Evolutionary conservation across 2,113 vertebrate species (phyloP), one percentile per base, ranked within the genome.

Genomic region (Psittacus erithacus): DNA sequence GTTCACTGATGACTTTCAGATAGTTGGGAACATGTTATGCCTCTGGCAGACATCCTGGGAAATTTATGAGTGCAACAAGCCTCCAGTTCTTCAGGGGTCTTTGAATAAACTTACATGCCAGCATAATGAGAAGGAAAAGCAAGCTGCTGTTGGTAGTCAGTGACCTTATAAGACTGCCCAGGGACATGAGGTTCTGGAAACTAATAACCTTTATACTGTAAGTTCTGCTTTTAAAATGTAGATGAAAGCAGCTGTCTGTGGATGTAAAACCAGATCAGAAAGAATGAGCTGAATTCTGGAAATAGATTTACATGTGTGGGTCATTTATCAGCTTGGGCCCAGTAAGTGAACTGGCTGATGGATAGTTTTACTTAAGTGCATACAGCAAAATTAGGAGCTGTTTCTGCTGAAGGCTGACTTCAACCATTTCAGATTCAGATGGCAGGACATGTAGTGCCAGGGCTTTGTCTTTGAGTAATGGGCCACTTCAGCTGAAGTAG

Each of bases 51-150:
- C 12, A 74, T 68, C 27, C 83, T 86, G 73, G 69, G 55, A 82
- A 88, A 95, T 89, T 91, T 82, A 92, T 60, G 68, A 94, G 18
- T 75, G 55, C 55, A 88, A 81, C 64, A 86, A 92, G 50, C 13
- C 73, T 86, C 31, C 49, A 44, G 18, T 92, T 95, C 80, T 86
- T 93, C 49, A 63, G 63, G 44, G 17, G 19, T 74, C 68, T 92
- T 83, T 35, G 46, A 62, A 83, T 55, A 78, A 94, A 84, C 88
- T 78, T 81, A 38, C 14, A 43, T 44, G 25, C 52, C 86, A 92
- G 41, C 35, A 53, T 71, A 91, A 82, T 1, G 2, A 78, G 63
- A 92, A 78, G 1, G 13, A 94, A 69, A 38, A 82, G n/a, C 22
- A 82, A 83, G n/a, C 24, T 94, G 79, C 71, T 83, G 20, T 38